phyloP scores from a whole-genome alignment of 2,113 vertebrate species.

The Trichomycterus rosablanca region DNA sequence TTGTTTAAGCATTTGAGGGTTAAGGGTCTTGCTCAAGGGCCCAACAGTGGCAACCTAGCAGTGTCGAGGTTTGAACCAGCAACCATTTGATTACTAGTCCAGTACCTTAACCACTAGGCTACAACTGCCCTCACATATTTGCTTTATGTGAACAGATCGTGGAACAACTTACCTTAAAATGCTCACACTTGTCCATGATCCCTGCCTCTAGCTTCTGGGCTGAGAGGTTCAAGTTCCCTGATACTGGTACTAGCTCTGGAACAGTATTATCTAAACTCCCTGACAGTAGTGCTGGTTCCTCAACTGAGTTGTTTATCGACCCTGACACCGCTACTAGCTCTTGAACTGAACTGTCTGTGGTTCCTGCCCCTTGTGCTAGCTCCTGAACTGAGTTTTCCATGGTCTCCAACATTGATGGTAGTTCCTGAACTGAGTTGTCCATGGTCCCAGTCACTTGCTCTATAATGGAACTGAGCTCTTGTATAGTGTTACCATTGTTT shows the following conservation, averaged over 20 bases:
- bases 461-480: conserved; percentile 9
- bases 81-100: too few relatives aligned
- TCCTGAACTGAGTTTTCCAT: background rate
- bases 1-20: too few relatives aligned
- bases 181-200: conserved; percentile 34
- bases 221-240: too few relatives aligned
- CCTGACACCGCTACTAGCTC: background rate
- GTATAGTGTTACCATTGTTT: conserved; percentile 16
- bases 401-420: background rate
- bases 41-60: too few relatives aligned
- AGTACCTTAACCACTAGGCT: too few relatives aligned
- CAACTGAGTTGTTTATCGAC: background rate
- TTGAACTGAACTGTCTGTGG: background rate
- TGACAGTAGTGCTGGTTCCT: background rate
- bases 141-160: too few relatives aligned
- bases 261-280: too few relatives aligned
- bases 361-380: background rate
- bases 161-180: conserved; percentile 33
- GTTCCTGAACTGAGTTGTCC: background rate
- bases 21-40: too few relatives aligned
- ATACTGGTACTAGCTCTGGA: too few relatives aligned
- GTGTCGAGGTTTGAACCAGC: too few relatives aligned
- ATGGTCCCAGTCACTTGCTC: background rate
- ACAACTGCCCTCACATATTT: too few relatives aligned
- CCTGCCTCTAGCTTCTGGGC: conserved; percentile 4